These are phyloP conservation scores for Gymnocephalus cernua DNA, from an alignment of 2,113 vertebrate genomes.

Conservation along the genomic window DNA sequence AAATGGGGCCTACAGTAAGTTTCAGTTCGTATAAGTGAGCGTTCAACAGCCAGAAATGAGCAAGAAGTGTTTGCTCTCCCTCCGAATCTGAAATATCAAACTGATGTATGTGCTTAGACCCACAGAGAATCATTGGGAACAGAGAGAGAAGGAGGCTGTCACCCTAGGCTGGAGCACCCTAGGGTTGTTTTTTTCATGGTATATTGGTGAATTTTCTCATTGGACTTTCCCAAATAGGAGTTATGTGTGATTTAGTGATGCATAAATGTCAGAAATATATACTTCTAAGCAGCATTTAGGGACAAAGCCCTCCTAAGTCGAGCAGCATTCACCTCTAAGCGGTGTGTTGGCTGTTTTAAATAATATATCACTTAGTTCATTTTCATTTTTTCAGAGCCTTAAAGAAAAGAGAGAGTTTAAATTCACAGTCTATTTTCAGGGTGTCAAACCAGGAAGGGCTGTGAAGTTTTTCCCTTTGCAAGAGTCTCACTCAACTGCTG, in stretches of 20 bases:
- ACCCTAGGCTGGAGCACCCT: neutral
- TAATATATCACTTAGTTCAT: slow-evolving; percentile 50
- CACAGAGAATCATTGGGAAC: slow-evolving; percentile 2
- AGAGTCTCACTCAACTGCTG: slow-evolving; percentile 35
- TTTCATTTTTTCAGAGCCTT: slow-evolving; percentile 8
- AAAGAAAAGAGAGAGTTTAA: slow-evolving; percentile 36
- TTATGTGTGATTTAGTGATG: neutral
- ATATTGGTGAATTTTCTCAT: slow-evolving; percentile 7
- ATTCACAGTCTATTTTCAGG: slow-evolving; percentile 54
- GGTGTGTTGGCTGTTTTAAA: slow-evolving; percentile 38
- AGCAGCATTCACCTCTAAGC: slow-evolving; percentile 26
- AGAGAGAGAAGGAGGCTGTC: slow-evolving; percentile 1
- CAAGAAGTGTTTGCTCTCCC: slow-evolving; percentile 25
- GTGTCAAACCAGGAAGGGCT: slow-evolving; percentile 46
- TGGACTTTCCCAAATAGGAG: neutral
- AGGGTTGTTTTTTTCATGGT: neutral
- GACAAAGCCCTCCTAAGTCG: slow-evolving; percentile 8
- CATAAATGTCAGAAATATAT: neutral
- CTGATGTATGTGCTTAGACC: slow-evolving; percentile 25
- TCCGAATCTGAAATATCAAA: slow-evolving; percentile 21
- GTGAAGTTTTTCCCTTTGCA: slow-evolving; percentile 44
- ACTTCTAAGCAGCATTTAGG: neutral
- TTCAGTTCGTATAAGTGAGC: neutral
- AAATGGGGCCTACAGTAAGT: neutral
- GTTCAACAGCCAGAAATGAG: slow-evolving; percentile 8